Conservation (phyloP, 2,113 vertebrate species). For the Bambusicola thoracicus region DNA sequence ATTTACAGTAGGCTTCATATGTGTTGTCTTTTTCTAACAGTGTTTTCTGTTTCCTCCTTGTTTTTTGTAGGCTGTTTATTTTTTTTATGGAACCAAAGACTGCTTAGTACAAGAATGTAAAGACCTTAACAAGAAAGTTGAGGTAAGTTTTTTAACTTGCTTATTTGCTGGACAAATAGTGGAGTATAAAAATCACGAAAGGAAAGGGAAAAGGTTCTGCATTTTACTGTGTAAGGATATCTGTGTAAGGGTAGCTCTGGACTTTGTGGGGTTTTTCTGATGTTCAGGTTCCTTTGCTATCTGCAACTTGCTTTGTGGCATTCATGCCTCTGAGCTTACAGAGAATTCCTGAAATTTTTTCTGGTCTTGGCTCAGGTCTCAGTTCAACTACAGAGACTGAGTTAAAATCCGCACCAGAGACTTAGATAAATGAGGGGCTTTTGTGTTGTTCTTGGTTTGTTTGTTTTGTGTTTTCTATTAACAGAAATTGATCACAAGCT, state of each 20-base stretch:
- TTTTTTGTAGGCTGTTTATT: constrained; percentile 88
- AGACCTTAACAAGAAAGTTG: constrained; percentile 96
- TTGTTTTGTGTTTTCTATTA: background rate
- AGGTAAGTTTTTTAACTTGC: constrained; percentile 83
- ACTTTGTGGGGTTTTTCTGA: background rate
- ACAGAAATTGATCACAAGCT: background rate
- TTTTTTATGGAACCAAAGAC: constrained; percentile 98
- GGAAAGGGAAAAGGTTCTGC: background rate
- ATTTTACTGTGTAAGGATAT: too few species aligned
- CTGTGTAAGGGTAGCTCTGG: background rate
- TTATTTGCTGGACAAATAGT: background rate
- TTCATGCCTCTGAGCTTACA: background rate
- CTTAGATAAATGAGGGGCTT: background rate
- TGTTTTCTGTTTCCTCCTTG: background rate
- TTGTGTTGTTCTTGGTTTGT: too few species aligned
- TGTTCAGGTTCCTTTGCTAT: background rate
- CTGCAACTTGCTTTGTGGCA: background rate
- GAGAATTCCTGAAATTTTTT: background rate
- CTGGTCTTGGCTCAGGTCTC: background rate
- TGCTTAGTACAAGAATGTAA: constrained; percentile 98
- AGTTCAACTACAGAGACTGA: background rate
- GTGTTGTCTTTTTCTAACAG: background rate
- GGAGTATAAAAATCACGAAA: background rate
- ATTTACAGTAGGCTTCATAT: background rate
- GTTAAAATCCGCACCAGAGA: background rate